Evolutionary conservation across 2,113 vertebrate genomes (phyloP).

Genomic region (Guaruba guarouba): DNA sequence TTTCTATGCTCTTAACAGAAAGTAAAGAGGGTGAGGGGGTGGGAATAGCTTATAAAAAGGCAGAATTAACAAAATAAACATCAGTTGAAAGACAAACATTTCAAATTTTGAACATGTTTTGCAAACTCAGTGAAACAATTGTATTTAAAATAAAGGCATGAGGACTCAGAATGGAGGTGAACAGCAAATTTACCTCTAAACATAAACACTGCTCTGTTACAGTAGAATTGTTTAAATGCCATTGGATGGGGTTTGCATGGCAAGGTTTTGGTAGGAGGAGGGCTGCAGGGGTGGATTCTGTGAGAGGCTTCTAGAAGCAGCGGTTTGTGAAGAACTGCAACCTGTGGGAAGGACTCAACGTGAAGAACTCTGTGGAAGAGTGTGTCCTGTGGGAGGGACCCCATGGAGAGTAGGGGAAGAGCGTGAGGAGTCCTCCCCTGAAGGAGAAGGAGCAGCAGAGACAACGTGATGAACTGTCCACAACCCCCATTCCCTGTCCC

Average conservation of each 20-base stretch:
- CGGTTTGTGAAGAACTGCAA: background rate
- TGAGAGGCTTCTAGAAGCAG: background rate
- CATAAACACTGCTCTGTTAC: background rate
- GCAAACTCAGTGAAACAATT: background rate
- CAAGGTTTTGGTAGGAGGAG: background rate
- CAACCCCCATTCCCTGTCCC: background rate
- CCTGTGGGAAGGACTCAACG: background rate
- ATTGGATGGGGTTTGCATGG: background rate
- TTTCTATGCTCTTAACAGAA: background rate
- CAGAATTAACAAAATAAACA: background rate
- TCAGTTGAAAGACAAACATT: background rate
- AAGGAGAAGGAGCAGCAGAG: background rate
- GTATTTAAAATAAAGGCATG: background rate
- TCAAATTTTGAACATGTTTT: background rate
- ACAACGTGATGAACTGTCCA: background rate
- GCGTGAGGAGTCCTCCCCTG: background rate
- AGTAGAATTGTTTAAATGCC: background rate
- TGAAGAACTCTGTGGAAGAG: background rate
- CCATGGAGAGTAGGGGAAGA: background rate
- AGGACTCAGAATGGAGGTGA: background rate
- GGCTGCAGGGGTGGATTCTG: background rate
- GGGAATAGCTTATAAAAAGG: background rate
- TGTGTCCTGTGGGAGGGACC: background rate
- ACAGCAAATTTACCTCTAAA: background rate
- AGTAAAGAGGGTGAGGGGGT: background rate